These are phyloP conservation scores for Leptarthrus brevirostris DNA, from an alignment of 2,888 invertebrate genomes.

Conservation along the genomic window DNA sequence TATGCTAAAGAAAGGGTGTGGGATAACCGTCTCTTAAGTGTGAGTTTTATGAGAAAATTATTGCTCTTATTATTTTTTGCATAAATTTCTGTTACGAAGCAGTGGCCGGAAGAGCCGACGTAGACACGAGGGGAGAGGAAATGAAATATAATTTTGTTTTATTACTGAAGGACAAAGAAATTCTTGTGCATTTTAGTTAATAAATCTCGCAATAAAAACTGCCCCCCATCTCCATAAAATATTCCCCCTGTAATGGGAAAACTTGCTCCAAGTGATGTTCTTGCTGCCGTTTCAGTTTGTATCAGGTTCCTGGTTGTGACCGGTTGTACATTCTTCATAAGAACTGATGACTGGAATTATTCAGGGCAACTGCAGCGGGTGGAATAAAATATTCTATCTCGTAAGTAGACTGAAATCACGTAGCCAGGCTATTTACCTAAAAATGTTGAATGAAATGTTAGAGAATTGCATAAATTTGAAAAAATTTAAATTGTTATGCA, in stretches of 20 bases:
- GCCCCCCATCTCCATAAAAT: slow-evolving; percentile 11
- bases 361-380: slow-evolving; percentile 10
- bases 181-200: slow-evolving; percentile 39
- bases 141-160: slow-evolving; percentile 39
- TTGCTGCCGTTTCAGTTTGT: slow-evolving; percentile 22
- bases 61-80: slow-evolving; percentile 41
- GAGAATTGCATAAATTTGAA: slow-evolving; percentile 5
- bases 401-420: neutral
- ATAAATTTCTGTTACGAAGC: slow-evolving; percentile 24
- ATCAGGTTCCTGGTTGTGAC: slow-evolving; percentile 9
- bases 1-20: neutral
- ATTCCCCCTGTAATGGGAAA: slow-evolving; percentile 12
- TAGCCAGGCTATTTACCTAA: neutral
- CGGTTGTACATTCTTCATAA: slow-evolving; percentile 18
- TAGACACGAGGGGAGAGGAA: slow-evolving; percentile 6
- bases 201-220: slow-evolving; percentile 40
- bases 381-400: neutral
- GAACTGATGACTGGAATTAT: slow-evolving; percentile 23
- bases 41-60: slow-evolving; percentile 36
- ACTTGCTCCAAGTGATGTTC: slow-evolving; percentile 8
- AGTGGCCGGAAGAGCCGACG: neutral
- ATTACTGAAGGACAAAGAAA: slow-evolving; percentile 31
- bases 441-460: slow-evolving; percentile 13
- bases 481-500: neutral
- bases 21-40: slow-evolving; percentile 14